Percentiles rank a stretch among this genome's conserved stretches.
phyloP scores from a whole-genome alignment of 2,797 vertebrate species.

The Fistularia commersonii region DNA sequence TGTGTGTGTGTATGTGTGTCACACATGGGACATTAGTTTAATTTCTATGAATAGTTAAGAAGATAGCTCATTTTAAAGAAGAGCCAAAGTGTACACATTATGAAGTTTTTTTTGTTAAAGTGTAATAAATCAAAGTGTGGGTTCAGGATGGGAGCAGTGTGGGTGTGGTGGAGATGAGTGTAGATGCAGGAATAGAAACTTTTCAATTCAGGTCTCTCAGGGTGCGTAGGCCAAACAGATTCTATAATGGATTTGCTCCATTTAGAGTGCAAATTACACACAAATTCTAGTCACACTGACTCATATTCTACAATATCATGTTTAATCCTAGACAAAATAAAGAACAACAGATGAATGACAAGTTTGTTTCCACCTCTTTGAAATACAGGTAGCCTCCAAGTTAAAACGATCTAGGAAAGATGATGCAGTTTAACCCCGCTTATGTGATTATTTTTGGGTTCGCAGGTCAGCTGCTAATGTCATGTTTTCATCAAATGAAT shows the following conservation, averaged over 20 bases:
- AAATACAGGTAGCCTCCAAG: too few species aligned
- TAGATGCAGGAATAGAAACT: constrained; percentile 8
- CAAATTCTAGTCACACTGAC: constrained; percentile 1
- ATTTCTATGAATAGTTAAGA: not conserved
- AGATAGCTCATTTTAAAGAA: not conserved
- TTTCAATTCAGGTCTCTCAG: constrained; percentile 13
- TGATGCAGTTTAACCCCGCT: not conserved
- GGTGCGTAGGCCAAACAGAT: constrained; percentile 22
- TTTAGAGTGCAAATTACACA: constrained; percentile 2
- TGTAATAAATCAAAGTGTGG: constrained; percentile 3
- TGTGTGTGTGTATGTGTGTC: too few species aligned
- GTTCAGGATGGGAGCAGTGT: constrained; percentile 15
- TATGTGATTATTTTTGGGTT: not conserved
- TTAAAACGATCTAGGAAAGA: too few species aligned
- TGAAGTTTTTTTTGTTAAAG: not conserved
- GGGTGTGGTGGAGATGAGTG: constrained; percentile 15
- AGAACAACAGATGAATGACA: too few species aligned
- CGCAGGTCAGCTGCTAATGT: constrained; percentile 1
- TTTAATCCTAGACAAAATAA: not conserved
- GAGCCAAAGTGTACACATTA: too few species aligned
- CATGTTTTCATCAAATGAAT: constrained; percentile 6
- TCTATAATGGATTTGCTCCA: constrained; percentile 12
- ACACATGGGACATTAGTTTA: not conserved
- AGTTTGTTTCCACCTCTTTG: too few species aligned
- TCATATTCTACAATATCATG: constrained; percentile 3